Percentiles rank a stretch among this genome's conserved stretches.
These are phyloP conservation scores for Gadus chalcogrammus DNA, from an alignment of 2,113 vertebrate species.

Conservation along the genomic window DNA sequence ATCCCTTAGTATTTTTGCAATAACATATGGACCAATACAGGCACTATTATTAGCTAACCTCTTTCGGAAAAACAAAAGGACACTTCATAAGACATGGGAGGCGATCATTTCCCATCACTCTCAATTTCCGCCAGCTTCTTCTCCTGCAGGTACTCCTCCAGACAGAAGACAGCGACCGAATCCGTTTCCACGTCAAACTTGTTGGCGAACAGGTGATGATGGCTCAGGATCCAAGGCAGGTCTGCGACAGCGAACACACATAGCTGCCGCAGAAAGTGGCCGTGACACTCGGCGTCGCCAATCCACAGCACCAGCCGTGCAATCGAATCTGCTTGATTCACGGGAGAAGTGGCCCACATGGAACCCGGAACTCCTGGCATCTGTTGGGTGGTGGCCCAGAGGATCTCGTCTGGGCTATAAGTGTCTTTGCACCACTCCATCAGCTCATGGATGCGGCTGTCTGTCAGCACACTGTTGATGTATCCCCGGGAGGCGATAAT, in stretches of 20 bases:
- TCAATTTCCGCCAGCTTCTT: conserved; percentile 54
- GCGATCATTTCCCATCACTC: no score
- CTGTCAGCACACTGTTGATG: conserved; percentile 70
- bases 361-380: conserved; percentile 81
- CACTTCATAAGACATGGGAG: no score
- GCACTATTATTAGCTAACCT: no score
- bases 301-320: conserved; percentile 86
- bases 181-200: conserved; percentile 84
- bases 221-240: conserved; percentile 77
- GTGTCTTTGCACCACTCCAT: conserved; percentile 85
- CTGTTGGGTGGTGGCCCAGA: conserved; percentile 90
- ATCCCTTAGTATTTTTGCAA: no score
- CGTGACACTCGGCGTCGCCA: conserved; percentile 77
- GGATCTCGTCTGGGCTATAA: conserved; percentile 85
- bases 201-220: conserved; percentile 88
- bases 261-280: conserved; percentile 75
- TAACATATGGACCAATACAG: no score
- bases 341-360: conserved; percentile 65
- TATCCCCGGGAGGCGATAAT: conserved; percentile 80
- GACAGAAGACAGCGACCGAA: conserved; percentile 77
- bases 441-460: conserved; percentile 67
- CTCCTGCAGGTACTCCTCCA: conserved; percentile 82
- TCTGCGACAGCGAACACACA: conserved; percentile 86
- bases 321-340: conserved; percentile 78
- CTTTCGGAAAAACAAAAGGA: no score